Conservation (phyloP, 2,888 invertebrate genomes). For the Chymomyza caudatula region DNA sequence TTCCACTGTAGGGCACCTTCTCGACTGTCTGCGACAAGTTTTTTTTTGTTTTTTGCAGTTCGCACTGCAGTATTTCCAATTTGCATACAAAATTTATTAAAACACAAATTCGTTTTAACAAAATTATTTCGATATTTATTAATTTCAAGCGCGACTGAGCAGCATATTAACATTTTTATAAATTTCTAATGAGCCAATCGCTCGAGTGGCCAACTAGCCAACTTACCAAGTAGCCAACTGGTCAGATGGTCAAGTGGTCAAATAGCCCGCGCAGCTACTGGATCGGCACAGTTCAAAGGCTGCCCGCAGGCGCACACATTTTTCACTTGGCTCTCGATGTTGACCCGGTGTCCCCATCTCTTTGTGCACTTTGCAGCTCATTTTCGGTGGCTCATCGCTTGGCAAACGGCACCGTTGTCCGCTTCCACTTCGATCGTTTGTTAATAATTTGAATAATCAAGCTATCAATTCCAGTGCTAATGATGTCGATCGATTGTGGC, state of each 20-base stretch:
- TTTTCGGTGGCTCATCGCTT: constrained; percentile 7
- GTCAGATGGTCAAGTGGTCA: not conserved
- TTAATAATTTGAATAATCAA: constrained; percentile 77
- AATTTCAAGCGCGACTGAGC: constrained; percentile 40
- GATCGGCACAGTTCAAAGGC: constrained; percentile 71
- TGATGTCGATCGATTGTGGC: constrained; percentile 66
- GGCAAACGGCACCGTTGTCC: constrained; percentile 16
- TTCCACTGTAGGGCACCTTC: too few relatives aligned
- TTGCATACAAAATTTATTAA: constrained; percentile 63
- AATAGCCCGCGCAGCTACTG: constrained; percentile 51
- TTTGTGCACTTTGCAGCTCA: constrained; percentile 40
- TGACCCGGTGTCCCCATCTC: constrained; percentile 49
- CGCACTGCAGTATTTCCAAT: constrained; percentile 37
- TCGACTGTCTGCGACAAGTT: too few relatives aligned
- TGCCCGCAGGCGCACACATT: constrained; percentile 62
- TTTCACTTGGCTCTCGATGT: constrained; percentile 51
- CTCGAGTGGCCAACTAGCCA: constrained; percentile 4
- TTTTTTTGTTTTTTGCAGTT: constrained; percentile 20
- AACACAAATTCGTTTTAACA: constrained; percentile 28
- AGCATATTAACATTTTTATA: not conserved
- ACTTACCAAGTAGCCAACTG: constrained; percentile 6
- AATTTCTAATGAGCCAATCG: not conserved
- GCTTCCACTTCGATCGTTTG: constrained; percentile 51
- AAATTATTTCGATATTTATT: constrained; percentile 68
- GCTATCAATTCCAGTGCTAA: constrained; percentile 77